phyloP scores from a whole-genome alignment of 1,140 invertebrate species.

The Ooceraea biroi region DNA sequence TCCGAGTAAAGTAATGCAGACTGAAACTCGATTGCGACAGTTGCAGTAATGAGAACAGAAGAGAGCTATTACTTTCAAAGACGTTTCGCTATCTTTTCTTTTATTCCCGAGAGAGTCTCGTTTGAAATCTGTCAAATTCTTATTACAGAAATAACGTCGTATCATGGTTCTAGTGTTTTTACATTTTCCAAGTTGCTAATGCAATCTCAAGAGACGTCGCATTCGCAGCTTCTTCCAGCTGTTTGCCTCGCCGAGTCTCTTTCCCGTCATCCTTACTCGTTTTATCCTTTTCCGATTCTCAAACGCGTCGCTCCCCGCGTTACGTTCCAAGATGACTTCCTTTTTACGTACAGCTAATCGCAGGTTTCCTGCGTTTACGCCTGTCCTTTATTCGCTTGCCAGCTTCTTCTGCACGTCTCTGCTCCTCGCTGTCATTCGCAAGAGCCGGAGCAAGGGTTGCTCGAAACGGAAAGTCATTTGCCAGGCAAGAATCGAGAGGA shows the following conservation, averaged over 20 bases:
- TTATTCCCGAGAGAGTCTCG: background rate
- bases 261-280: background rate
- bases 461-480: constrained; percentile 64
- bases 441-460: background rate
- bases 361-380: constrained; percentile 45
- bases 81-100: background rate
- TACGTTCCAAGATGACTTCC: constrained; percentile 18
- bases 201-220: background rate
- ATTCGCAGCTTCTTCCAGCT: constrained; percentile 1
- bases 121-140: background rate
- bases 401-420: constrained; percentile 1
- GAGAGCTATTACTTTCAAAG: background rate
- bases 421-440: constrained; percentile 31
- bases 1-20: background rate
- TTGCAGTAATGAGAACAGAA: too few relatives aligned
- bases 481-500: constrained; percentile 36
- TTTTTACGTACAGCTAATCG: constrained; percentile 47
- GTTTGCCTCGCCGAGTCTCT: background rate
- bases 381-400: constrained; percentile 8
- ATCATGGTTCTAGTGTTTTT: background rate
- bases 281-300: background rate
- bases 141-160: background rate
- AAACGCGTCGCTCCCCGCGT: background rate
- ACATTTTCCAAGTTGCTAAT: background rate
- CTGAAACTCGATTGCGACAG: background rate